phyloP scores from a whole-genome alignment of 2,113 vertebrate genomes.

The Nanorana parkeri region DNA sequence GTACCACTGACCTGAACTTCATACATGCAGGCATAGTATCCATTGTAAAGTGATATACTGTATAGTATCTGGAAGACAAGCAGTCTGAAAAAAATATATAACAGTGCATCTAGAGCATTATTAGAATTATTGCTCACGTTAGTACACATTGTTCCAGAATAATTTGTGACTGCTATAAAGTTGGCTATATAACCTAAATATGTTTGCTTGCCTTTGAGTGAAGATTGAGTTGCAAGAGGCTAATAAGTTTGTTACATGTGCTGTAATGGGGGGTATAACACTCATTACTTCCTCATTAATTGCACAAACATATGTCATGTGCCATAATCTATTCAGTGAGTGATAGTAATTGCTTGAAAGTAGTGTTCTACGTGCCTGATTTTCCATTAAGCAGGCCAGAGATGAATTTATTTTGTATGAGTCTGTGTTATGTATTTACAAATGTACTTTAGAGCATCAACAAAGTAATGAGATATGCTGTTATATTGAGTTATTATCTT shows the following conservation, averaged over 20 bases:
- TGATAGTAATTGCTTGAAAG: constrained; percentile 36
- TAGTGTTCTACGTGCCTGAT: constrained; percentile 4
- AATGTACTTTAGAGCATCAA: constrained; percentile 38
- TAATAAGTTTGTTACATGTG: constrained; percentile 37
- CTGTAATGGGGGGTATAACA: constrained; percentile 2
- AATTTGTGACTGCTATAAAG: constrained; percentile 22
- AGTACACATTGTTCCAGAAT: neutral
- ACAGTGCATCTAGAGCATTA: no score
- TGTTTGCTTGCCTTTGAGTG: neutral
- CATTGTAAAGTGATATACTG: no score
- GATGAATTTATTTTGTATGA: constrained; percentile 23
- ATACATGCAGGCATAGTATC: no score
- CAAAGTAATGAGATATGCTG: constrained; percentile 15
- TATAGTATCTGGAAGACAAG: no score
- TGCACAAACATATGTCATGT: constrained; percentile 45
- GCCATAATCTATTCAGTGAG: constrained; percentile 31
- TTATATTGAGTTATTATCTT: constrained; percentile 21
- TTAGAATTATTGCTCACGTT: no score
- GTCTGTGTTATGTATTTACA: constrained; percentile 27
- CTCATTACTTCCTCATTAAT: constrained; percentile 43
- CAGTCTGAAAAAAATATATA: no score
- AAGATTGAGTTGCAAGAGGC: neutral
- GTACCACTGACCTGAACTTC: no score
- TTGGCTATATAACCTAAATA: neutral
- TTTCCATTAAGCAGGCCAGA: constrained; percentile 32